These are phyloP conservation scores for Asobara japonica DNA, from an alignment of 1,140 invertebrate species.

Conservation along the genomic window DNA sequence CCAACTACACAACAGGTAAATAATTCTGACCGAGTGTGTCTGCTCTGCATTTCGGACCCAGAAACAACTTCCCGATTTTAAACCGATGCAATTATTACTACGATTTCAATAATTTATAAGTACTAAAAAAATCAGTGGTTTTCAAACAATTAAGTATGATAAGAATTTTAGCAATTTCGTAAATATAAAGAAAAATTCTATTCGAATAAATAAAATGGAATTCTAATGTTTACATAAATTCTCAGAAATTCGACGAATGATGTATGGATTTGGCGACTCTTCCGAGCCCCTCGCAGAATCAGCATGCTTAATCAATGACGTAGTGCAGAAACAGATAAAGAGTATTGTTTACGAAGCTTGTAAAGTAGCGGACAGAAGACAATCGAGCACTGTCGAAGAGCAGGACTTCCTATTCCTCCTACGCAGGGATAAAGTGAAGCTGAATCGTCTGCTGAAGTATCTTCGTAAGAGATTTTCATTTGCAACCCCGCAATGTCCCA, in stretches of 20 bases:
- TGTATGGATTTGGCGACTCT: slow-evolving; percentile 75
- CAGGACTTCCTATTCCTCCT: slow-evolving; percentile 73
- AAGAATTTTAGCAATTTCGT: too few relatives aligned
- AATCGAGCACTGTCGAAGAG: slow-evolving; percentile 43
- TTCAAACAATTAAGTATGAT: too few relatives aligned
- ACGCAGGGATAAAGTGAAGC: slow-evolving; percentile 70
- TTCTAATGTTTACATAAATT: slow-evolving; percentile 17
- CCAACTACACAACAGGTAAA: slow-evolving; percentile 22
- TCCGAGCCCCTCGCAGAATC: slow-evolving; percentile 69
- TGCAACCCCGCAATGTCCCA: too few relatives aligned
- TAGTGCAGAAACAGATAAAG: slow-evolving; percentile 71
- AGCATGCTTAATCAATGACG: slow-evolving; percentile 70
- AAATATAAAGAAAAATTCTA: too few relatives aligned
- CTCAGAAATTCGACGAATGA: slow-evolving; percentile 72
- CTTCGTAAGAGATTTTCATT: too few relatives aligned
- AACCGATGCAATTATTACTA: too few relatives aligned
- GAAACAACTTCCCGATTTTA: too few relatives aligned
- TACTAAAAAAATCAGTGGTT: too few relatives aligned
- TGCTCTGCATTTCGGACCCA: too few relatives aligned
- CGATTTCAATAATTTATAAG: too few relatives aligned
- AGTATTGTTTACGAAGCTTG: slow-evolving; percentile 64
- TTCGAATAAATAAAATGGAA: not conserved
- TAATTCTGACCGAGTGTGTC: too few relatives aligned
- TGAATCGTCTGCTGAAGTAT: slow-evolving; percentile 70
- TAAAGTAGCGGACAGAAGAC: slow-evolving; percentile 65